Percentiles rank a stretch among this genome's conserved stretches.
These are phyloP conservation scores for Mactromeris polynyma DNA, from an alignment of 2,888 invertebrate genomes.

Conservation along the genomic window DNA sequence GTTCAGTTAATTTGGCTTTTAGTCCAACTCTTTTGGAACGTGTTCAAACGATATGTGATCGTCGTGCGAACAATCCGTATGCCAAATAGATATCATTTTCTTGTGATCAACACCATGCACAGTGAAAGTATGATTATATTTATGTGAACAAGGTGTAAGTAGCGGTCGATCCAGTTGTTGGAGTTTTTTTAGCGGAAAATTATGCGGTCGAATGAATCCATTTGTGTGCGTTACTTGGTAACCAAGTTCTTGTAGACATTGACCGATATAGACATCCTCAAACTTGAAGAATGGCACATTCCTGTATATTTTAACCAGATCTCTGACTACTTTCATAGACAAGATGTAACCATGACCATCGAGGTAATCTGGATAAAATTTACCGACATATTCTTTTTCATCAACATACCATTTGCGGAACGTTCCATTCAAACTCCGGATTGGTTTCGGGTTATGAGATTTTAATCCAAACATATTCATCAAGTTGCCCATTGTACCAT, in stretches of 20 bases:
- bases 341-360: constrained; percentile 39
- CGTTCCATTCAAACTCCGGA: not conserved
- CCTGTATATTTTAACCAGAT: not conserved
- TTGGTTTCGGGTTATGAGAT: not conserved
- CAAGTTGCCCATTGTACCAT: not conserved
- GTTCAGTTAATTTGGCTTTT: not conserved
- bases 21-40: not conserved
- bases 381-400: not conserved
- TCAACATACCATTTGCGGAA: constrained; percentile 4
- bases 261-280: constrained; percentile 37
- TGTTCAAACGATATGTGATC: not conserved
- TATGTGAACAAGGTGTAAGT: constrained; percentile 18
- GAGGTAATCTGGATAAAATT: constrained; percentile 26
- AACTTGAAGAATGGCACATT: constrained; percentile 33
- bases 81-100: constrained; percentile 13
- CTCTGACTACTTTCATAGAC: not conserved
- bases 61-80: not conserved
- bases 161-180: no score
- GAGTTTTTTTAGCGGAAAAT: no score
- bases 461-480: constrained; percentile 3
- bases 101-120: constrained; percentile 6
- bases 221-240: constrained; percentile 4
- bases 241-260: constrained; percentile 24
- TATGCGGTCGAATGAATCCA: constrained; percentile 12
- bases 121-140: constrained; percentile 9